Percentiles rank a stretch among this genome's conserved stretches.
Evolutionary conservation across 2,113 vertebrate genomes (phyloP).

Genomic region (Pelodiscus sinensis): DNA sequence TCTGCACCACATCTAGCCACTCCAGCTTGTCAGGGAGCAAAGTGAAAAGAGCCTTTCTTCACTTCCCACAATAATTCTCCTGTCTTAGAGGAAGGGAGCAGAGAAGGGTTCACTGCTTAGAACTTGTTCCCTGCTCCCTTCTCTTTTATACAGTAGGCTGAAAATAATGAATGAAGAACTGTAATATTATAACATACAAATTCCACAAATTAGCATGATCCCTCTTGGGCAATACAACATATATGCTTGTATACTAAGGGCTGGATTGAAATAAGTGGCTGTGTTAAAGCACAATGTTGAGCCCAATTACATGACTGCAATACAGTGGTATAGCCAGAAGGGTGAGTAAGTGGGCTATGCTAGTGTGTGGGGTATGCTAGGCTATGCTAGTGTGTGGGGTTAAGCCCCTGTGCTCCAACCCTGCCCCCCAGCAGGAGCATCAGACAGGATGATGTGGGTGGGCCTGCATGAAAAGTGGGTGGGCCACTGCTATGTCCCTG

Average conservation of each 20-base stretch:
- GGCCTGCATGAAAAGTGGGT: too few species aligned
- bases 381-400: too few species aligned
- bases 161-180: background rate
- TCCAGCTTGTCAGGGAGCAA: background rate
- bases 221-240: fast-evolving
- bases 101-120: background rate
- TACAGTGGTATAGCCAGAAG: too few species aligned
- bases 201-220: background rate
- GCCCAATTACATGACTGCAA: too few species aligned
- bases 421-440: too few species aligned
- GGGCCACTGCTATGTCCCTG: too few species aligned
- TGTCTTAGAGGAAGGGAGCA: background rate
- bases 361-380: too few species aligned
- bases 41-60: background rate
- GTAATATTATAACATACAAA: background rate
- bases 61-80: background rate
- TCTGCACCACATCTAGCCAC: background rate
- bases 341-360: too few species aligned
- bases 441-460: too few species aligned
- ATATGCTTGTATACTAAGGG: background rate
- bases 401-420: too few species aligned
- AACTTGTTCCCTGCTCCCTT: background rate
- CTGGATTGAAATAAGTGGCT: background rate
- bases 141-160: background rate
- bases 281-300: background rate